Evolutionary conservation across 2,113 vertebrate species (phyloP), one percentile per base, ranked within the genome.

Genomic region (Amblyopsis rosae): DNA sequence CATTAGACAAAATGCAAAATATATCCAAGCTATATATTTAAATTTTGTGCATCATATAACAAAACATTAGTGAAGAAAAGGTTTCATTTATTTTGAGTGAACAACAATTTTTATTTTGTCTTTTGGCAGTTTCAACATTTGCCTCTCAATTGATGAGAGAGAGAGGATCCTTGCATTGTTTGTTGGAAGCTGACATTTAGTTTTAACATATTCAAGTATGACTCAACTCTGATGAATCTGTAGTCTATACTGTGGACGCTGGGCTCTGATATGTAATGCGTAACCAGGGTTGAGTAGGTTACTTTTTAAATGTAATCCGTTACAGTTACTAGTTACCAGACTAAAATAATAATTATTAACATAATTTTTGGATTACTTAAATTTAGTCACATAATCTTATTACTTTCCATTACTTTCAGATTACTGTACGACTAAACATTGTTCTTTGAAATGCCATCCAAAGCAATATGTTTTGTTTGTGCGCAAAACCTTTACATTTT

Each of bases 141-240:
- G 79, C 75, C 47, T 85, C 77, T 87, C 82, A 90, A 85, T 86
- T 86, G 87, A 90, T 86, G 84, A 87, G 26, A 26, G 26, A 26
- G 26, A 26, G 83, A 72, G 77, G 59, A 68, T 56, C 76, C 74
- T 26, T 49, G 17, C 79, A 75, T 86, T 86, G 87, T 89, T 89
- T 87, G 86, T 81, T 88, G 65, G 84, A 78, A 84, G 68, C 73
- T 89, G 88, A 89, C 87, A 89, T 91, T 91, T 88, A 83, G 72
- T 84, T 84, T 32, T 5, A 85, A 84, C 77, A 80, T 83, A 49
- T 87, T 77, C 88, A 83, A 87, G 86, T 82, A 77, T 68, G 79
- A 86, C 86, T 82, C 65, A 4, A 12, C 70, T 75, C 85, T 89
- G 87, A 90, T 89, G 76, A 84, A 89, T 87, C 69, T 81, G 66